phyloP scores from a whole-genome alignment of 2,113 vertebrate species.

The Rhineura floridana region DNA sequence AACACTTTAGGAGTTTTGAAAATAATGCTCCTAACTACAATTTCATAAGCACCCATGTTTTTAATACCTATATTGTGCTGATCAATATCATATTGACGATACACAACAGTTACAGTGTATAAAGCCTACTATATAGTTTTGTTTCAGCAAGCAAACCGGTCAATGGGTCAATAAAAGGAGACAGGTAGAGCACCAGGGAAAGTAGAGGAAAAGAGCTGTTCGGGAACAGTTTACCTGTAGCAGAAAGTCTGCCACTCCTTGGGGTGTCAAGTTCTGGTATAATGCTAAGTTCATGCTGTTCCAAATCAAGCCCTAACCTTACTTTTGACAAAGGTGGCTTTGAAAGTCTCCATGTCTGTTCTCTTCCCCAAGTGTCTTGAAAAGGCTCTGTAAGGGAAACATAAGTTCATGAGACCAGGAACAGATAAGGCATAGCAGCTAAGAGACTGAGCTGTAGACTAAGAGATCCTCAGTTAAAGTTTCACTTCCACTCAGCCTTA shows the following conservation, averaged over 20 bases:
- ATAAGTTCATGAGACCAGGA: background rate
- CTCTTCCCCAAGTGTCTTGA: constrained; percentile 37
- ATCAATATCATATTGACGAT: background rate
- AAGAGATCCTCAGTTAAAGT: background rate
- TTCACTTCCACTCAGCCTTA: background rate
- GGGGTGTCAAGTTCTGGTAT: constrained; percentile 90
- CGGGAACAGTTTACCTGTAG: constrained; percentile 70
- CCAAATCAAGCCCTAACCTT: constrained; percentile 72
- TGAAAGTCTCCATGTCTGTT: constrained; percentile 63
- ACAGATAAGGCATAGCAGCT: background rate
- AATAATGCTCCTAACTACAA: background rate
- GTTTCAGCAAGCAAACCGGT: background rate
- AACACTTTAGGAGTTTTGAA: background rate
- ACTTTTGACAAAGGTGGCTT: constrained; percentile 85
- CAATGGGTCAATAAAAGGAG: background rate
- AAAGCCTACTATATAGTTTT: background rate
- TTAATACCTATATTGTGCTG: background rate
- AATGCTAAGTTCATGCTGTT: constrained; percentile 90
- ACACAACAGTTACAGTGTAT: background rate
- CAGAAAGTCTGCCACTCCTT: constrained; percentile 66
- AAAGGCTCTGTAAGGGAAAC: constrained; percentile 60
- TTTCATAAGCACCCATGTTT: background rate
- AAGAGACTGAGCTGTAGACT: background rate
- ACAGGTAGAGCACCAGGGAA: background rate
- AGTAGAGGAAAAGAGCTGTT: background rate